phyloP scores from a whole-genome alignment of 2,888 invertebrate species.

The Limnephilus lunatus region DNA sequence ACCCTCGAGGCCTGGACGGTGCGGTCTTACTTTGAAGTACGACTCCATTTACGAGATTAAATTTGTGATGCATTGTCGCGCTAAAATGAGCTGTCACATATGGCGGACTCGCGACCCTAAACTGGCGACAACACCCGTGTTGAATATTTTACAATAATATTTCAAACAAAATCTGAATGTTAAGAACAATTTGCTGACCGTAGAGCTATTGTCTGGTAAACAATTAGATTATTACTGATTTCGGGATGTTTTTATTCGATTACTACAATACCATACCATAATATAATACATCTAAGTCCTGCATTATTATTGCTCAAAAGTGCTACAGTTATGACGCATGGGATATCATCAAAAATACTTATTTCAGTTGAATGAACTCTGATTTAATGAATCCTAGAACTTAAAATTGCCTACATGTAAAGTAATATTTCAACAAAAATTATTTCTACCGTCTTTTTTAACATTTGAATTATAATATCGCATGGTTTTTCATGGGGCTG shows the following conservation, averaged over 20 bases:
- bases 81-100: conserved; percentile 81
- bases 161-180: not conserved
- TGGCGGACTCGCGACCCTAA: conserved; percentile 70
- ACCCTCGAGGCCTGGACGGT: conserved; percentile 27
- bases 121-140: conserved; percentile 18
- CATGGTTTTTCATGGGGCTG: too few species aligned
- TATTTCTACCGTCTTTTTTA: too few species aligned
- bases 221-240: not conserved
- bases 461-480: too few species aligned
- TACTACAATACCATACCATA: too few species aligned
- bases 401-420: too few species aligned
- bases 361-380: too few species aligned
- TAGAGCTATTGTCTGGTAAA: not conserved
- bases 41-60: conserved; percentile 86
- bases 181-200: not conserved
- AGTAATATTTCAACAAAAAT: too few species aligned
- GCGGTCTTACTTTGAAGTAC: conserved; percentile 50
- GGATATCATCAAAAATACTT: too few species aligned
- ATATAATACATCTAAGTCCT: too few species aligned
- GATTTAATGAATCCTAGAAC: too few species aligned
- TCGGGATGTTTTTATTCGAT: not conserved
- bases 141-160: conserved; percentile 39
- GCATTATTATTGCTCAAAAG: too few species aligned
- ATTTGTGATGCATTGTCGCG: conserved; percentile 80
- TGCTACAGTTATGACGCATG: too few species aligned